A percentile compares a stretch with the other conserved stretches of the same genome.
These are phyloP conservation scores for Pungitius pungitius DNA, from an alignment of 2,113 vertebrate genomes.

Conservation along the genomic window DNA sequence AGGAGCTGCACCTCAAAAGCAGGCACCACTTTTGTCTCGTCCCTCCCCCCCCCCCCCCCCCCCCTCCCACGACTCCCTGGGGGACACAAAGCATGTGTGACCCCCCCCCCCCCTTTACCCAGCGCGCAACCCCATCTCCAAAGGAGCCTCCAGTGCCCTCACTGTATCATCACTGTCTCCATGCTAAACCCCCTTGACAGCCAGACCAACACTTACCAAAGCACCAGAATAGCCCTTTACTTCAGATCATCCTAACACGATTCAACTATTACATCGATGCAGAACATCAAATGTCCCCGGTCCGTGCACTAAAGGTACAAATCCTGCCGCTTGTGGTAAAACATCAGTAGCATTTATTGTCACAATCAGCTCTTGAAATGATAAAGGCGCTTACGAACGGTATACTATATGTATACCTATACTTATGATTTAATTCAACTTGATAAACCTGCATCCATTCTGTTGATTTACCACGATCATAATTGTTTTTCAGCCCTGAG, in stretches of 20 bases:
- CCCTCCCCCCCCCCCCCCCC: conserved; percentile 44
- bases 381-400: no score
- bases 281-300: neutral
- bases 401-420: no score
- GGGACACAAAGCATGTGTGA: conserved; percentile 76
- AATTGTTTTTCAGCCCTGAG: neutral
- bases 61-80: conserved; percentile 75
- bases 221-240: conserved; percentile 21
- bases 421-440: no score
- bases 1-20: conserved; percentile 84
- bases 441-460: neutral
- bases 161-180: conserved; percentile 58
- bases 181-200: conserved; percentile 33
- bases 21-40: conserved; percentile 80
- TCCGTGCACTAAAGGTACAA: neutral
- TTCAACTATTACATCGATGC: neutral
- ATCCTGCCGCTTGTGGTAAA: neutral
- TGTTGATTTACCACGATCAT: neutral
- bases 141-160: conserved; percentile 46
- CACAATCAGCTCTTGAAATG: no score
- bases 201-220: conserved; percentile 19
- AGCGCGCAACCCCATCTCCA: conserved; percentile 48
- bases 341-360: neutral
- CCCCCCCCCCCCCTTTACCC: conserved; percentile 51
- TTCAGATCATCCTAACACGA: conserved; percentile 6